Base-by-base conservation (phyloP, 2,113 vertebrate species). In the Alligator sinensis region DNA sequence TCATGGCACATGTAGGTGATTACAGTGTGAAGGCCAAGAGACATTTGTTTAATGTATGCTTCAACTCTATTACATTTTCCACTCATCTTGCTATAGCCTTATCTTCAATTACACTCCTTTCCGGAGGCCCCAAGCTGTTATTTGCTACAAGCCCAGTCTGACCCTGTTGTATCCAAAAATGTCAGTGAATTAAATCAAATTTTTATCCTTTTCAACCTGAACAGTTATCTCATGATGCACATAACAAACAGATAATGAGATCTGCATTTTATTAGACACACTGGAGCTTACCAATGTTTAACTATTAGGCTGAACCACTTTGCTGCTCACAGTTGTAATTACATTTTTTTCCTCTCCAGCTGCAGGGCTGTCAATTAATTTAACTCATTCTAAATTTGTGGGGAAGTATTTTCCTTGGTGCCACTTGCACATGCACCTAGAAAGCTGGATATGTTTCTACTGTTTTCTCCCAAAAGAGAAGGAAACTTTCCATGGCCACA, bases 161-260 rank as follows among this genome's bases (percentile, higher is more conserved):
- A 95, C 93, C 95, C 88, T 77, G 74, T 93, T 93, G 86, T 96
- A 96, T 92, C 90, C 75, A 89, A 94, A 47, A 96, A 92, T 88
- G 91, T 80, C 92, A 80, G 82, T 57, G 94, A 95, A 96, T 93
- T 96, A 93, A 96, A 97, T 96, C 89, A 95, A 88, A 92, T 92
- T 96, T 96, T 95, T 94, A 95, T 95, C 95, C 95, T 96, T 92
- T 93, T 94, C 93, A 89, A 86, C 88, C 82, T 75, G 55, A 96
- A 93, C 88, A 87, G 88, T 95, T 96, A 96, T 96, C 96, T 97
- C 85, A 34, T 1, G 9, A 94, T 94, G 92, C 95, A 96, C 88
- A 84, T 94, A 96, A 97, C 92, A 96, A 97, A 97, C 85, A 93
- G 92, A 96, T 94, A 97, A 96, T 93, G 94, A 97, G 96, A 96